These are phyloP conservation scores for Psilopsiagon aurifrons DNA, from an alignment of 2,113 vertebrate genomes.

Conservation along the genomic window DNA sequence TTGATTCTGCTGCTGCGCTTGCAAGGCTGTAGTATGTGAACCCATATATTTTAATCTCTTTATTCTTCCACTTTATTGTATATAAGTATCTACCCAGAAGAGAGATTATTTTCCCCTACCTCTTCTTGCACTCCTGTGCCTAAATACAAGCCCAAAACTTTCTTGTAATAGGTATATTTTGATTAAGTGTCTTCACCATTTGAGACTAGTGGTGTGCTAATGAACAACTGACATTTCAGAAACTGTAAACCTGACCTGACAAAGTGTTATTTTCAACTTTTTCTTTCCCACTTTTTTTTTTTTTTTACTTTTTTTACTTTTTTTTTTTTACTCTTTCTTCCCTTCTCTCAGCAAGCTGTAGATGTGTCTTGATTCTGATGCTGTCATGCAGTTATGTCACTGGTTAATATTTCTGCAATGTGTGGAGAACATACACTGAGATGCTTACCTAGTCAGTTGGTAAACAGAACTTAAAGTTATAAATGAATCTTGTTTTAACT, in stretches of 20 bases:
- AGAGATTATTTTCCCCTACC: not conserved
- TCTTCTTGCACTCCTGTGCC: not conserved
- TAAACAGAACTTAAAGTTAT: not conserved
- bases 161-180: not conserved
- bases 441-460: not conserved
- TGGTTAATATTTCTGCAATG: not conserved
- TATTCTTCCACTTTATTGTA: not conserved
- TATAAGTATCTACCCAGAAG: not conserved
- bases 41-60: not conserved
- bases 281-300: accelerated
- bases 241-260: not conserved
- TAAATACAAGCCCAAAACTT: not conserved
- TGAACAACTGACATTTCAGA: not conserved
- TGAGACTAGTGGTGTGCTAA: not conserved
- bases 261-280: not conserved
- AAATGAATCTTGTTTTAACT: not conserved
- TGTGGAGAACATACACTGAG: not conserved
- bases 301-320: too few relatives aligned
- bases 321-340: not conserved
- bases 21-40: not conserved
- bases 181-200: not conserved
- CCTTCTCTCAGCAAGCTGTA: not conserved
- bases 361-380: not conserved
- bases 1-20: not conserved
- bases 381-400: not conserved